phyloP scores from a whole-genome alignment of 2,113 vertebrate genomes.

The Athene cunicularia region DNA sequence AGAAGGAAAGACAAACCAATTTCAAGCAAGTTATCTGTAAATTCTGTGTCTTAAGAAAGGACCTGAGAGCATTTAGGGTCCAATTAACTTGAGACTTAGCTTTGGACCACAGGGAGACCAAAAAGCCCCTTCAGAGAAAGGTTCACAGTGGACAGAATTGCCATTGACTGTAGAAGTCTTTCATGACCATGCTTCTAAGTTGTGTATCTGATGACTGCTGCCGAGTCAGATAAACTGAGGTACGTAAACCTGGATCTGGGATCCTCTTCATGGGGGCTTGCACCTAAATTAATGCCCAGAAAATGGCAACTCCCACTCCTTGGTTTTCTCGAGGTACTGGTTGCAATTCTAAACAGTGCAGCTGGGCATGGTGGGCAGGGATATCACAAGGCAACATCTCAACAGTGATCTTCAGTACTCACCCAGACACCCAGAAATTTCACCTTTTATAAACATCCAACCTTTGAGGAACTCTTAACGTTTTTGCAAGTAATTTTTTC shows the following conservation, averaged over 20 bases:
- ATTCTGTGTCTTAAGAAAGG: not conserved
- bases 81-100: not conserved
- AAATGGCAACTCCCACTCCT: not conserved
- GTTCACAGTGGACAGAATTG: not conserved
- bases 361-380: not conserved
- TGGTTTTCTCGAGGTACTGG: not conserved
- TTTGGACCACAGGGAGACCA: not conserved
- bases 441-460: not conserved
- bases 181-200: accelerated
- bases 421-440: not conserved
- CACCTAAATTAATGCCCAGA: not conserved
- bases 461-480: not conserved
- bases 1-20: not conserved
- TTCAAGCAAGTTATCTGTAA: not conserved
- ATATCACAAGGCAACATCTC: not conserved
- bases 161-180: not conserved
- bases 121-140: not conserved
- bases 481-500: not conserved
- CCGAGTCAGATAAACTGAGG: not conserved
- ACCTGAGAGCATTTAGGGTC: not conserved
- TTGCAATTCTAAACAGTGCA: not conserved
- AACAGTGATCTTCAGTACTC: not conserved
- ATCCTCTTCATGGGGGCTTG: not conserved
- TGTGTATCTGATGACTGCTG: not conserved
- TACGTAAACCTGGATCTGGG: not conserved